Conservation (phyloP, 2,888 invertebrate genomes). For the Cordylochernes scorpioides region DNA sequence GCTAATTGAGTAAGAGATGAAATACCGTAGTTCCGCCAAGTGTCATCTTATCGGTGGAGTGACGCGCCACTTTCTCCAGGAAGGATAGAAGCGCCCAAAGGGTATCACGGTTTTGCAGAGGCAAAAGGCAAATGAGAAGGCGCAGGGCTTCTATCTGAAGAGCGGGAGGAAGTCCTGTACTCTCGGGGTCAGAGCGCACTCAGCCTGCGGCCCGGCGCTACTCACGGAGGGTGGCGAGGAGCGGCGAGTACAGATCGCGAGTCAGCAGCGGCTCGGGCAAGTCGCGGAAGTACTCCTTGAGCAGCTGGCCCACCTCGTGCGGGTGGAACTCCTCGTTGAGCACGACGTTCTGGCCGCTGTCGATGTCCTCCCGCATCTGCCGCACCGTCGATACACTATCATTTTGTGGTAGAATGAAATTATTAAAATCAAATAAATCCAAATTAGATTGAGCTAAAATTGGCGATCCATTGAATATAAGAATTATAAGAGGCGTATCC, state of each 20-base stretch:
- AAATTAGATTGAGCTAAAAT: no score
- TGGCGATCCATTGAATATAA: no score
- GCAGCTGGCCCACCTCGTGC: constrained; percentile 69
- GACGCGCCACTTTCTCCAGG: background rate
- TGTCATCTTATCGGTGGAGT: background rate
- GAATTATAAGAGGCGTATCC: no score
- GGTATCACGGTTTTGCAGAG: background rate
- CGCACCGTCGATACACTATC: background rate
- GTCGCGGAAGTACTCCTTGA: constrained; percentile 77
- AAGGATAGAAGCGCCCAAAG: background rate
- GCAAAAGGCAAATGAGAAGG: background rate
- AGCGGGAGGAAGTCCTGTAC: background rate
- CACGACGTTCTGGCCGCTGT: constrained; percentile 32
- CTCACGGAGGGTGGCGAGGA: constrained; percentile 45
- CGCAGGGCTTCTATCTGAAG: background rate
- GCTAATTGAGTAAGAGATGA: no score
- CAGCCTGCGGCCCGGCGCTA: background rate
- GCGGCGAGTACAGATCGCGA: constrained; percentile 58
- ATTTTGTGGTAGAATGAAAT: background rate
- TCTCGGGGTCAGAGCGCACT: background rate
- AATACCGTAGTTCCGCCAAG: no score
- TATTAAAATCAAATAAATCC: no score
- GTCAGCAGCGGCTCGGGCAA: constrained; percentile 73
- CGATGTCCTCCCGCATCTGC: constrained; percentile 67
- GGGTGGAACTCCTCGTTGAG: constrained; percentile 56